Evolutionary conservation across 2,797 vertebrate species (phyloP).

Genomic region (Luscinia luscinia): DNA sequence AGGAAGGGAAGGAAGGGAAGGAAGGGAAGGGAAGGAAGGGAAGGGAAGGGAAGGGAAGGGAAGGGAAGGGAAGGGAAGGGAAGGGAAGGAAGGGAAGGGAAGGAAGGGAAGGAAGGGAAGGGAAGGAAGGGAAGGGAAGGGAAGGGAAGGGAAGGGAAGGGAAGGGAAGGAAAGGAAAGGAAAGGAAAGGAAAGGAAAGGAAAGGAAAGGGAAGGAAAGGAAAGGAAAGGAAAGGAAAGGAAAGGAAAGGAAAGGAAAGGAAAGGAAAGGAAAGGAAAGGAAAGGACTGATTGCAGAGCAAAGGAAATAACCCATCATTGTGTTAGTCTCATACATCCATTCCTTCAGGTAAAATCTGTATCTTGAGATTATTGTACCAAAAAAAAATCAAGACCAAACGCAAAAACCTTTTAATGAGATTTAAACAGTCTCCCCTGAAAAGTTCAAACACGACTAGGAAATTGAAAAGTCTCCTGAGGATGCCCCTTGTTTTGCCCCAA

Average conservation of each 20-base stretch:
- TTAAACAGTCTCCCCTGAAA: not conserved
- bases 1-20: no score
- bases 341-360: not conserved
- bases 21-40: no score
- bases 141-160: not conserved
- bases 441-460: conserved; percentile 5
- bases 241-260: no score
- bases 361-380: not conserved
- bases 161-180: not conserved
- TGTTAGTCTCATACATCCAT: not conserved
- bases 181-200: no score
- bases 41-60: not conserved
- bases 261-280: no score
- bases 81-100: no score
- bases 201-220: not conserved
- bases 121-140: not conserved
- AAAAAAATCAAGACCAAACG: not conserved
- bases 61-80: no score
- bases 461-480: conserved; percentile 42
- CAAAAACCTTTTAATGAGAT: not conserved
- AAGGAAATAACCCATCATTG: not conserved
- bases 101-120: not conserved
- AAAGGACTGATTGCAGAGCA: not conserved
- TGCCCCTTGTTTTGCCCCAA: conserved; percentile 44
- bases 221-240: no score